Conservation (phyloP, 2,113 vertebrate species). For the Bathybates hornii region DNA sequence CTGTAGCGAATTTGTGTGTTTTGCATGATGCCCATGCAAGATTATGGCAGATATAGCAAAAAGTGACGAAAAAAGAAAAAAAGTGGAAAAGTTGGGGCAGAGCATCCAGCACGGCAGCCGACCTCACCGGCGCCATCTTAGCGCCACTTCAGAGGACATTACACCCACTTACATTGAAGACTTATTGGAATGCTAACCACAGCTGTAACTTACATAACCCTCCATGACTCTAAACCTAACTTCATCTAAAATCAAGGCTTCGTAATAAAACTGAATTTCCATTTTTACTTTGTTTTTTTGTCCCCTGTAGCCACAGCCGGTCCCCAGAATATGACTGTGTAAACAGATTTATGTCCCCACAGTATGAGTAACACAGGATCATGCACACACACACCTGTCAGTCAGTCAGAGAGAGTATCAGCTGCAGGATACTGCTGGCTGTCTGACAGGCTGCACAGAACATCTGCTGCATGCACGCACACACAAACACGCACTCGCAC, state of each 20-base stretch:
- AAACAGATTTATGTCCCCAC: background rate
- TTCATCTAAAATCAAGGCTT: background rate
- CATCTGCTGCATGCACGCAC: conserved; percentile 32
- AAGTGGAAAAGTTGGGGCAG: no score
- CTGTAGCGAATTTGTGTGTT: no score
- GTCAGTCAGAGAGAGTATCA: conserved; percentile 49
- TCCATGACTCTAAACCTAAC: background rate
- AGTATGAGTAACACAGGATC: background rate
- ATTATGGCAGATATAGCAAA: no score
- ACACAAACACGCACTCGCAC: background rate
- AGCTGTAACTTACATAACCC: background rate
- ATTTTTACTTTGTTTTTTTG: background rate
- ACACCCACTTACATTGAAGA: background rate
- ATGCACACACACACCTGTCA: conserved; percentile 13
- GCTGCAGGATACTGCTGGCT: conserved; percentile 40
- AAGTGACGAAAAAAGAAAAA: no score
- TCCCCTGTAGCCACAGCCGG: background rate
- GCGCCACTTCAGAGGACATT: background rate
- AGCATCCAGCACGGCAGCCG: no score
- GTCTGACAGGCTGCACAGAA: conserved; percentile 39
- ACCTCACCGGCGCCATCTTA: no score
- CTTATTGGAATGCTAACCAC: background rate
- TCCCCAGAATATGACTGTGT: background rate
- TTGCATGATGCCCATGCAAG: no score
- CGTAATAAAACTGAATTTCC: background rate